Evolutionary conservation across 2,888 invertebrate genomes (phyloP).

Genomic region (Volucella bombylans): DNA sequence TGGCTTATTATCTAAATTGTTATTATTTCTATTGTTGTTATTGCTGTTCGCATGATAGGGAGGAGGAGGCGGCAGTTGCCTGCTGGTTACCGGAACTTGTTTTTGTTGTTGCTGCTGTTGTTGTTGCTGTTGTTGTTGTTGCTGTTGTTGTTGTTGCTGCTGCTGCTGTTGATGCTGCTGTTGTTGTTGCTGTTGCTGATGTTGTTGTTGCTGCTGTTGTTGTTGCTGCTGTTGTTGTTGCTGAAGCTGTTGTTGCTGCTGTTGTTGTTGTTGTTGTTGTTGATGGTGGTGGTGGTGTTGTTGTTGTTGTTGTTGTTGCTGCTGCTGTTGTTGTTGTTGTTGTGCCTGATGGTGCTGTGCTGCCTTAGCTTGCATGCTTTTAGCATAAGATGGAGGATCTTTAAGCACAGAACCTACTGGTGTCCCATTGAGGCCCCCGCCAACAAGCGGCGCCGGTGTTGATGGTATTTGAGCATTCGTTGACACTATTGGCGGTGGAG

Average conservation of each 20-base stretch:
- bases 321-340: conserved; percentile 76
- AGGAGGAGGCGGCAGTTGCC: conserved; percentile 87
- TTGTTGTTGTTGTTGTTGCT: conserved; percentile 73
- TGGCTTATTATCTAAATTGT: conserved; percentile 70
- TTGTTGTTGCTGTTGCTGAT: conserved; percentile 73
- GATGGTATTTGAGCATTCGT: conserved; percentile 81
- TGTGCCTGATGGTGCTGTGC: conserved; percentile 81
- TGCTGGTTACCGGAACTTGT: conserved; percentile 77
- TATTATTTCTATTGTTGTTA: conserved; percentile 72
- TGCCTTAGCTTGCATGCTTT: conserved; percentile 90
- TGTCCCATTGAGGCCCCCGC: conserved; percentile 81
- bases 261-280: conserved; percentile 76
- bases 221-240: conserved; percentile 77
- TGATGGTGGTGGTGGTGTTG: conserved; percentile 71
- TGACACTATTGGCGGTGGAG: conserved; percentile 78
- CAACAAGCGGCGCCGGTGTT: conserved; percentile 84
- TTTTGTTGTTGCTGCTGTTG: conserved; percentile 74
- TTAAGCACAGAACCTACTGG: conserved; percentile 79
- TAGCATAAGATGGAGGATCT: conserved; percentile 95
- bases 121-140: conserved; percentile 76
- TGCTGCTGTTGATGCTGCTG: conserved; percentile 71
- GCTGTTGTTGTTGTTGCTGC: conserved; percentile 76
- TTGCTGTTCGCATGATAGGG: conserved; percentile 84
- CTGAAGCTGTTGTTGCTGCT: conserved; percentile 76
- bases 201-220: conserved; percentile 77